Conservation (phyloP, 64 coral and sea anemone genomes). For the Astreopora myriophthalma region DNA sequence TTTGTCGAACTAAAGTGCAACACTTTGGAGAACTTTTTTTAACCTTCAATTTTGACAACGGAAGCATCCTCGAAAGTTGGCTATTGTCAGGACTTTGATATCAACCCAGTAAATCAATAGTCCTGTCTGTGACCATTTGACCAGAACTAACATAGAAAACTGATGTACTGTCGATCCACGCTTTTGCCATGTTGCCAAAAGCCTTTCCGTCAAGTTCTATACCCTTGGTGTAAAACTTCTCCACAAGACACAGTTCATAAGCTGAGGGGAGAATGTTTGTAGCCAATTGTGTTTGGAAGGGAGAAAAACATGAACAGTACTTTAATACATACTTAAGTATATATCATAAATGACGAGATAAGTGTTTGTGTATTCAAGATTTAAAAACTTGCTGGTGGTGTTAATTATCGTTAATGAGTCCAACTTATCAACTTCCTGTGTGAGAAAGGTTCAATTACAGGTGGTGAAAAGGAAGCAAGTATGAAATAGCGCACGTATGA, state of each 20-base stretch:
- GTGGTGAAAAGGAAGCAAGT: neutral
- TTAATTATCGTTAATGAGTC: slow-evolving; percentile 21
- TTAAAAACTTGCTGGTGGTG: neutral
- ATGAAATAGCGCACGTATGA: no score
- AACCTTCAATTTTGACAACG: neutral
- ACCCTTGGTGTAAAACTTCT: neutral
- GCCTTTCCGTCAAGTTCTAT: neutral
- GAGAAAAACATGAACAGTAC: neutral
- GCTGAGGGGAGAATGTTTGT: neutral
- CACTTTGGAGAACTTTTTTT: neutral
- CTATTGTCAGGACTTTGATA: neutral
- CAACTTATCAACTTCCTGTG: neutral
- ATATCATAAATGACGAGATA: neutral
- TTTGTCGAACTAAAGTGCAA: neutral
- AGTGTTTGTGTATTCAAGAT: neutral
- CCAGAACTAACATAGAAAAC: no score
- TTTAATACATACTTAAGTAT: neutral
- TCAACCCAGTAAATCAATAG: no score
- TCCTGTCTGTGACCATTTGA: no score
- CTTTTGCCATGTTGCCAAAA: no score
- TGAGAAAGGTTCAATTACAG: neutral
- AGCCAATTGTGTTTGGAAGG: neutral
- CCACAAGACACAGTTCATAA: neutral
- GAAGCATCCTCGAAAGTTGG: no score
- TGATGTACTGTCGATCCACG: no score